phyloP scores from a whole-genome alignment of 2,888 invertebrate species.

The Erebia palarica region DNA sequence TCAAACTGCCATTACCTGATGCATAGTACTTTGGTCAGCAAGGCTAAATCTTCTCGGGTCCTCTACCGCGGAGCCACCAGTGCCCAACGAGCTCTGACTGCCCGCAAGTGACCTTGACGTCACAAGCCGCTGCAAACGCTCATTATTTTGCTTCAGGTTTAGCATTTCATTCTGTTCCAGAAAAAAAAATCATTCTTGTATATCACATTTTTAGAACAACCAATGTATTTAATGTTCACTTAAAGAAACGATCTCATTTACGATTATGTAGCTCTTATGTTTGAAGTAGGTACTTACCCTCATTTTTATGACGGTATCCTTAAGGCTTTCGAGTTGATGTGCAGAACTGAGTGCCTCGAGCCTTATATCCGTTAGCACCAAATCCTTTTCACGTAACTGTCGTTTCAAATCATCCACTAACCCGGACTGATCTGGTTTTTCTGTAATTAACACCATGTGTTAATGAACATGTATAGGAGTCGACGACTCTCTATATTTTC shows the following conservation, averaged over 20 bases:
- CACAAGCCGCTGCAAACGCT: slow-evolving; percentile 94
- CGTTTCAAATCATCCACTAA: slow-evolving; percentile 92
- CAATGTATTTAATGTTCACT: too few species aligned
- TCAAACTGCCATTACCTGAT: slow-evolving; percentile 60
- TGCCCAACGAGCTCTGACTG: slow-evolving; percentile 83
- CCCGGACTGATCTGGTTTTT: slow-evolving; percentile 74
- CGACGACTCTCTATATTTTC: slow-evolving; percentile 28
- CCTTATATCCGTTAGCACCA: slow-evolving; percentile 97
- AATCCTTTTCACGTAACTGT: slow-evolving; percentile 97
- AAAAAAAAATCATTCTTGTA: background rate
- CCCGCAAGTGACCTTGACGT: slow-evolving; percentile 84
- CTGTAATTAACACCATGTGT: slow-evolving; percentile 53
- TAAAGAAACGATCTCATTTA: background rate
- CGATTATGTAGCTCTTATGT: slow-evolving; percentile 62
- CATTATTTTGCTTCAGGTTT: slow-evolving; percentile 97
- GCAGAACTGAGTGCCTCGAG: slow-evolving; percentile 98
- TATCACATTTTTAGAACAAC: background rate
- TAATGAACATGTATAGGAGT: slow-evolving; percentile 4
- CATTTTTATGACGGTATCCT: slow-evolving; percentile 98
- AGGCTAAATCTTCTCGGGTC: slow-evolving; percentile 84
- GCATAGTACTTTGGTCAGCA: slow-evolving; percentile 80
- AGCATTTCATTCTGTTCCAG: slow-evolving; percentile 93
- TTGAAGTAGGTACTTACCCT: slow-evolving; percentile 83
- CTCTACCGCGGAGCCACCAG: slow-evolving; percentile 73
- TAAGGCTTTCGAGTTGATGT: slow-evolving; percentile 97